Conservation (phyloP, 2,797 vertebrate species). For the Anableps anableps region DNA sequence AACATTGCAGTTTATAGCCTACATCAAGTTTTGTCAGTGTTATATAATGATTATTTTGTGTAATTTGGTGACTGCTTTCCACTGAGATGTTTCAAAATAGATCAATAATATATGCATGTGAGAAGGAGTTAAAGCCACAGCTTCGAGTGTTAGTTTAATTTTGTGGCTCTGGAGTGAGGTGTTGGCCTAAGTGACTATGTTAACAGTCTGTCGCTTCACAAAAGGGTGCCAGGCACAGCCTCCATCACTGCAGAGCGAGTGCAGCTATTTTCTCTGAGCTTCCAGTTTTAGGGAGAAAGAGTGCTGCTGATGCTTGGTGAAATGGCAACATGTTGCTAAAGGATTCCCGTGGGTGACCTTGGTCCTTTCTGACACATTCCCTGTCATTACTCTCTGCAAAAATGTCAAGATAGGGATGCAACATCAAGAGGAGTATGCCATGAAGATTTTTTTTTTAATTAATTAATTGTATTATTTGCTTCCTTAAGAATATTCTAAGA, state of each 20-base stretch:
- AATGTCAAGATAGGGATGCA: slow-evolving; percentile 24
- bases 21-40: slow-evolving; percentile 19
- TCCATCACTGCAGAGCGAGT: slow-evolving; percentile 27
- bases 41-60: slow-evolving; percentile 20
- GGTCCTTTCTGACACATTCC: slow-evolving; percentile 46
- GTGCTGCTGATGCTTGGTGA: slow-evolving; percentile 47
- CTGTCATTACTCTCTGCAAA: slow-evolving; percentile 27
- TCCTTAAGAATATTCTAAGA: background rate
- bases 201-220: slow-evolving; percentile 58
- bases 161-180: slow-evolving; percentile 57
- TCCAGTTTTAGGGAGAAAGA: slow-evolving; percentile 13
- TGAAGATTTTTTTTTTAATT: background rate
- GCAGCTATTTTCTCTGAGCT: slow-evolving; percentile 35
- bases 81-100: slow-evolving; percentile 32
- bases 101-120: slow-evolving; percentile 44
- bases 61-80: slow-evolving; percentile 6
- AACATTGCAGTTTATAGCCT: background rate
- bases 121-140: slow-evolving; percentile 35
- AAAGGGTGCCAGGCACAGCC: slow-evolving; percentile 47
- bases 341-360: slow-evolving; percentile 53
- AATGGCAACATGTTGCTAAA: slow-evolving; percentile 31
- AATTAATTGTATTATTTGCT: slow-evolving; percentile 17
- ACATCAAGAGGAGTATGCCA: slow-evolving; percentile 5
- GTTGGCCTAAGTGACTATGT: slow-evolving; percentile 65
- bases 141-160: slow-evolving; percentile 63